Evolutionary conservation across 2,888 invertebrate species (phyloP).

Genomic region (Heliothis peltigera): DNA sequence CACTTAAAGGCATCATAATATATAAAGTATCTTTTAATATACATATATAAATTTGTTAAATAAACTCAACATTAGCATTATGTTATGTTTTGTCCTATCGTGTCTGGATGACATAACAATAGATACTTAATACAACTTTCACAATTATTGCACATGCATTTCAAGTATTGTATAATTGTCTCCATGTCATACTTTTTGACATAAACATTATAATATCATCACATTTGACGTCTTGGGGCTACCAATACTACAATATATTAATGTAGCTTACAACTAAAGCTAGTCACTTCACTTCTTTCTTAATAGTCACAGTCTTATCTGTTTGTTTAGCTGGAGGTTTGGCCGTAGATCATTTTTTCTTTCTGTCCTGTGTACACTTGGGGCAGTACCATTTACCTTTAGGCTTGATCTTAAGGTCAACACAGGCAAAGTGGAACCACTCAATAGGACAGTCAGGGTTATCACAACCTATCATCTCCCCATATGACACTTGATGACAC

Average conservation of each 20-base stretch:
- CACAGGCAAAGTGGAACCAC: constrained; percentile 99
- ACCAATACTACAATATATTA: constrained; percentile 37
- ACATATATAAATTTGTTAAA: constrained; percentile 23
- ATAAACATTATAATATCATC: constrained; percentile 47
- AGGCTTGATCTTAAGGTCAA: constrained; percentile 96
- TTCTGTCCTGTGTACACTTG: constrained; percentile 95
- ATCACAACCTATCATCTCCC: constrained; percentile 99
- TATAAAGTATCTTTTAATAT: constrained; percentile 12
- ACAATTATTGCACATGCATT: constrained; percentile 60
- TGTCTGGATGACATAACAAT: constrained; percentile 40
- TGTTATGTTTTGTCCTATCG: constrained; percentile 22
- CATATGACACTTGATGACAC: constrained; percentile 99
- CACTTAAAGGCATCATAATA: constrained; percentile 21
- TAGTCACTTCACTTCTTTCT: constrained; percentile 80
- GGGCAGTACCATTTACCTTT: constrained; percentile 99
- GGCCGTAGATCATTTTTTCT: constrained; percentile 92
- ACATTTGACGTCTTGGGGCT: constrained; percentile 40
- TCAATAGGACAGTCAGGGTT: constrained; percentile 97
- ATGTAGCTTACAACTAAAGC: constrained; percentile 43
- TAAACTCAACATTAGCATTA: constrained; percentile 33
- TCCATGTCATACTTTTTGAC: constrained; percentile 25
- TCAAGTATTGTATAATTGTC: constrained; percentile 43
- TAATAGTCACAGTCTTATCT: constrained; percentile 83
- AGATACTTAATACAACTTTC: constrained; percentile 42
- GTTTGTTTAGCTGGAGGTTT: constrained; percentile 77